Conservation (phyloP, 2,888 invertebrate genomes). For the Pseudeuparius sepicola region DNA sequence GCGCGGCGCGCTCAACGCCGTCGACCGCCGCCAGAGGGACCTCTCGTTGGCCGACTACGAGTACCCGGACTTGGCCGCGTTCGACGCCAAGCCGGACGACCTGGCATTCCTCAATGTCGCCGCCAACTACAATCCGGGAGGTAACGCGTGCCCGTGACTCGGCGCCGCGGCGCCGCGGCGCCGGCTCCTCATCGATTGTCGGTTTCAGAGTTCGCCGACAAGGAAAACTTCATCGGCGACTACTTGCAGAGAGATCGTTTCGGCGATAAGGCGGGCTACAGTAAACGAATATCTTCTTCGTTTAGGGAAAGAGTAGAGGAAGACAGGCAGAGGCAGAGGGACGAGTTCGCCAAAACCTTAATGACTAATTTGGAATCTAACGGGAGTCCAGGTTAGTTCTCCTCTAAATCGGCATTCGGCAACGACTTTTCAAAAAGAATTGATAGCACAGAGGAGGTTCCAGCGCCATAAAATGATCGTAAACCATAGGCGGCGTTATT, state of each 20-base stretch:
- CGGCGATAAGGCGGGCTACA: slow-evolving; percentile 14
- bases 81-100: slow-evolving; percentile 26
- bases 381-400: slow-evolving; percentile 20
- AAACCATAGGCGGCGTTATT: too few relatives aligned
- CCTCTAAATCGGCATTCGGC: too few relatives aligned
- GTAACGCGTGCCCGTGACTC: too few relatives aligned
- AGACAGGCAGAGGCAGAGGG: slow-evolving; percentile 40
- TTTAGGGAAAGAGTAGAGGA: slow-evolving; percentile 48
- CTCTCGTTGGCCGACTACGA: slow-evolving; percentile 25
- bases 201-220: background rate
- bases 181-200: too few relatives aligned
- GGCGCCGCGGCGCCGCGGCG: too few relatives aligned
- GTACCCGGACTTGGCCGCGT: slow-evolving; percentile 27
- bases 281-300: slow-evolving; percentile 41
- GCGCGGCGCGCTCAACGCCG: slow-evolving; percentile 39
- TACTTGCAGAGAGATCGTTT: too few relatives aligned
- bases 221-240: too few relatives aligned
- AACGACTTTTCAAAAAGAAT: too few relatives aligned
- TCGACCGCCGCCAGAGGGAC: slow-evolving; percentile 40
- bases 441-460: too few relatives aligned
- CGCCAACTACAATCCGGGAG: slow-evolving; percentile 21
- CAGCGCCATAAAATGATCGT: too few relatives aligned
- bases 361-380: slow-evolving; percentile 30
- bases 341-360: slow-evolving; percentile 32
- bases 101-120: slow-evolving; percentile 25